These are phyloP conservation scores for Heliconius himera DNA, from an alignment of 1,140 invertebrate species.

Conservation along the genomic window DNA sequence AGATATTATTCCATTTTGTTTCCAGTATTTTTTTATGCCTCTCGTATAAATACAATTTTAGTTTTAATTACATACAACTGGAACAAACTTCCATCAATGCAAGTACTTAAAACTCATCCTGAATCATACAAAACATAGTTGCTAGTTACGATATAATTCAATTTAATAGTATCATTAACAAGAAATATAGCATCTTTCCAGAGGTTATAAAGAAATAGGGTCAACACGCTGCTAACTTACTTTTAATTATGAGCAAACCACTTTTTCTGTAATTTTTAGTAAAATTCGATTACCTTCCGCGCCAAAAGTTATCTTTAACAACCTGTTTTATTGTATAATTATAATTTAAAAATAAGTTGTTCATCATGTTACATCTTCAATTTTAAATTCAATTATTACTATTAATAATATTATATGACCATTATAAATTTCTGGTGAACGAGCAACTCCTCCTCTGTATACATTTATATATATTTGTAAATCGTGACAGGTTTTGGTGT, in stretches of 20 bases:
- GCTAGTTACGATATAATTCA: constrained; percentile 22
- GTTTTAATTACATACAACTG: background rate
- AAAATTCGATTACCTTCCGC: constrained; percentile 20
- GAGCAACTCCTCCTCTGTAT: too few species aligned
- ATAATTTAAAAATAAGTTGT: background rate
- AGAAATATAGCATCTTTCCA: constrained; percentile 31
- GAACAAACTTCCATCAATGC: background rate
- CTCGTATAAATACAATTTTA: background rate
- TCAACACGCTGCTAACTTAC: constrained; percentile 28
- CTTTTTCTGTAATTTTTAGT: constrained; percentile 21
- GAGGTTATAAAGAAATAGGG: constrained; percentile 28
- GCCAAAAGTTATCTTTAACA: constrained; percentile 16
- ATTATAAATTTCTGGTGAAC: too few species aligned
- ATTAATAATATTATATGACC: background rate
- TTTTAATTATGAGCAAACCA: constrained; percentile 28
- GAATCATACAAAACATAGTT: constrained; percentile 24
- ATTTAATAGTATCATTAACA: constrained; percentile 35
- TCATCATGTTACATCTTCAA: background rate
- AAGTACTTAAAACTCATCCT: background rate
- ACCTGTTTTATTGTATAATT: constrained; percentile 19
- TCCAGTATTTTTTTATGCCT: background rate
- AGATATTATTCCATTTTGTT: background rate
- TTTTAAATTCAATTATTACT: background rate
- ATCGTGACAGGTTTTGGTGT: constrained; percentile 28
- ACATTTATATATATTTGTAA: background rate